Evolutionary conservation across 1,140 invertebrate species (phyloP), one percentile per base, ranked within the genome.

Genomic region (Sarcophaga bullata): DNA sequence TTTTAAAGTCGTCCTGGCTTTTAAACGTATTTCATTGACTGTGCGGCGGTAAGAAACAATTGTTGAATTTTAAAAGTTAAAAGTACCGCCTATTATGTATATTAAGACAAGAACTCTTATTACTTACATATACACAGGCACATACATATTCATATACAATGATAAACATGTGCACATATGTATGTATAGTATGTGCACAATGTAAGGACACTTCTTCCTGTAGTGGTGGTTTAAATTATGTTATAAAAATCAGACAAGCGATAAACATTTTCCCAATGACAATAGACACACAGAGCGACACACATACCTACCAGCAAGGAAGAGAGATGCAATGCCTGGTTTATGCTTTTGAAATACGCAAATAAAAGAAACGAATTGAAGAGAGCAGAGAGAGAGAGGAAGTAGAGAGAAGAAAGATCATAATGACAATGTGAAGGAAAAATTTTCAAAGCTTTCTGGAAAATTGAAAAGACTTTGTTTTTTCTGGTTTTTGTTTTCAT

Each of bases 171-270:
- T 19, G 19, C n/a, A 25, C 17, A 68, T 68, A 68, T 11, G 8
- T 68, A 68, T 19, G 19, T 3, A 68, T 68, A 50, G 11, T 50
- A 50, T 50, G 7, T 50, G 11, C 49, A 50, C 49, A 8, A 6
- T 50, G 49, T 50, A 50, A 6, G 11, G 49, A 58, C 52, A 15
- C n/a, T 6, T 58, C 11, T 58, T 68, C 17, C 62, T 52, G 19
- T 78, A 78, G 75, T 78, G 48, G 75, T 78, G n/a, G n/a, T n/a
- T n/a, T 78, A 78, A 78, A 78, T 78, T 50, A 78, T 78, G 75
- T 78, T 78, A 78, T 50, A 78, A 78, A 76, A 78, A 78, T 78
- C 75, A 78, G 75, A 78, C 75, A 78, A 19, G 75, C 75, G 75
- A 78, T 78, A 78, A 78, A 78, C 75, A 50, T 78, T 25, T 50